A percentile compares a stretch with the other conserved stretches of the same genome.
These are phyloP conservation scores for Antennarius striatus DNA, from an alignment of 2,113 vertebrate species.

Conservation along the genomic window DNA sequence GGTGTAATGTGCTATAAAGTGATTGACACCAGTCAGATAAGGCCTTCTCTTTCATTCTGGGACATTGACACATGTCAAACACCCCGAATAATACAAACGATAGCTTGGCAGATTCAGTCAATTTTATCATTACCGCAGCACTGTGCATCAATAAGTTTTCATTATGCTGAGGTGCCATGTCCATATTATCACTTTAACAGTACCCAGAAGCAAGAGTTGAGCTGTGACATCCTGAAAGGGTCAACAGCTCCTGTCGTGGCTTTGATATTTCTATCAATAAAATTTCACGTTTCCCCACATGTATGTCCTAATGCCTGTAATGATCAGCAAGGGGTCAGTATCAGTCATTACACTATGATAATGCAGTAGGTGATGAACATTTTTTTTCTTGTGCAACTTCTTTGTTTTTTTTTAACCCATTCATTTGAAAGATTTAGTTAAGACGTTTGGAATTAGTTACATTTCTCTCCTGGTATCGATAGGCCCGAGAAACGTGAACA, in stretches of 20 bases:
- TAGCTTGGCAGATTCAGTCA: slow-evolving; percentile 71
- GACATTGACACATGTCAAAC: slow-evolving; percentile 71
- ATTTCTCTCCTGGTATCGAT: slow-evolving; percentile 42
- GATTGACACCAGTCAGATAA: slow-evolving; percentile 71
- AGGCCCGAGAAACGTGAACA: slow-evolving; percentile 37
- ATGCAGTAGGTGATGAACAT: slow-evolving; percentile 55
- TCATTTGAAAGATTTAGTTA: slow-evolving; percentile 38
- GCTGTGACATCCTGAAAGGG: slow-evolving; percentile 58
- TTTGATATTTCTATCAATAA: slow-evolving; percentile 79
- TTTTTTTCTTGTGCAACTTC: slow-evolving; percentile 39
- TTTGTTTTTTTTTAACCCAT: slow-evolving; percentile 34
- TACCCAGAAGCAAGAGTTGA: slow-evolving; percentile 57
- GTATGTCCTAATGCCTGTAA: slow-evolving; percentile 60
- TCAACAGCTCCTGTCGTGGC: slow-evolving; percentile 66
- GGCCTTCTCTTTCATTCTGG: slow-evolving; percentile 45
- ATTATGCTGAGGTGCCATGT: slow-evolving; percentile 74
- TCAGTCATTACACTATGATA: slow-evolving; percentile 44
- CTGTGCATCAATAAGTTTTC: slow-evolving; percentile 76
- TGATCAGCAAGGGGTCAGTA: slow-evolving; percentile 63
- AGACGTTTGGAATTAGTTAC: slow-evolving; percentile 46
- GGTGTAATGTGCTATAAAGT: slow-evolving; percentile 50
- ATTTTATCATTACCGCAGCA: slow-evolving; percentile 73
- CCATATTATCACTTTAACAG: slow-evolving; percentile 70
- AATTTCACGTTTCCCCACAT: slow-evolving; percentile 66
- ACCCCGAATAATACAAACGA: slow-evolving; percentile 75